A percentile compares a stretch with the other conserved stretches of the same genome.
phyloP scores from a whole-genome alignment of 2,797 vertebrate genomes.

The Syngnathus rostellatus region DNA sequence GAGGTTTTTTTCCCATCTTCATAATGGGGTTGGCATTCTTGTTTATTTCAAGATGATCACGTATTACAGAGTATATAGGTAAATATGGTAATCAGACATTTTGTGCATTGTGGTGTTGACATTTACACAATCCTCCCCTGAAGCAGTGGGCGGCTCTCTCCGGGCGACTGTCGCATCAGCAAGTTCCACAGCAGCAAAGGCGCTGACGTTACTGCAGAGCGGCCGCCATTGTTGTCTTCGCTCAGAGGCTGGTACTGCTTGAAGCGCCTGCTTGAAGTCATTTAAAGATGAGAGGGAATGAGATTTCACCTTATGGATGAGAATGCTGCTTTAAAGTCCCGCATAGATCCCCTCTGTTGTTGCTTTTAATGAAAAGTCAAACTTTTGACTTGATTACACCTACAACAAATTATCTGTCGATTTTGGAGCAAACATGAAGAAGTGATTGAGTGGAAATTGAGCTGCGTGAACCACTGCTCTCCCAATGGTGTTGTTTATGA shows the following conservation, averaged over 20 bases:
- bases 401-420: neutral
- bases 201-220: slow-evolving; percentile 58
- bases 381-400: too few species aligned
- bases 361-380: too few species aligned
- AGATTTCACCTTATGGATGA: neutral
- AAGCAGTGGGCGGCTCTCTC: slow-evolving; percentile 80
- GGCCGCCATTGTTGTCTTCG: slow-evolving; percentile 46
- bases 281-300: neutral
- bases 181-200: slow-evolving; percentile 75
- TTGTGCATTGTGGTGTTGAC: slow-evolving; percentile 7
- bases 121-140: slow-evolving; percentile 71
- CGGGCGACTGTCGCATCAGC: slow-evolving; percentile 64
- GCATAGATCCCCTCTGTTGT: neutral
- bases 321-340: too few species aligned
- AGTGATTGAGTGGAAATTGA: neutral
- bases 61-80: neutral
- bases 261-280: slow-evolving; percentile 53
- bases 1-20: slow-evolving; percentile 3
- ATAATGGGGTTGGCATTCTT: slow-evolving; percentile 10
- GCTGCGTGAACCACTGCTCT: neutral
- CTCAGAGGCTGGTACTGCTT: slow-evolving; percentile 71
- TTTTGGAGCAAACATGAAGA: neutral
- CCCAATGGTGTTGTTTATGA: neutral
- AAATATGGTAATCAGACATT: slow-evolving; percentile 6
- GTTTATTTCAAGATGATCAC: slow-evolving; percentile 1